Base-by-base conservation (phyloP, 2,797 vertebrate species). In the Chelidonichthys spinosus region DNA sequence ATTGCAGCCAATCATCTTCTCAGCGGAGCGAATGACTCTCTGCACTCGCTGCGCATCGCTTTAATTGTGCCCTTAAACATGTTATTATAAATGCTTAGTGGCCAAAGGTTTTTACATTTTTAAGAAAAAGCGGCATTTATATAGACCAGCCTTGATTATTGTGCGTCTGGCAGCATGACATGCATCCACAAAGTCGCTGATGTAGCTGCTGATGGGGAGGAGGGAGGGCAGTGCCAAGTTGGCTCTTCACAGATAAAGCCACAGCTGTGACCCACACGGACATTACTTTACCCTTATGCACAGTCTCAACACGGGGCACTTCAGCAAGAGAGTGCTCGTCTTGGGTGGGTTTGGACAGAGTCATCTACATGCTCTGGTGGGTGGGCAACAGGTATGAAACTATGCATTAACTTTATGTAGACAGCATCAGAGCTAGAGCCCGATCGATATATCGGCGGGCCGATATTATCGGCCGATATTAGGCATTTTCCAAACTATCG, bases 251-350 rank as follows among this genome's bases (percentile, higher is more conserved):
- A 25, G 25, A 25, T 65, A 85, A 83, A 81, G 69, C 46, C 76
- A 84, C 82, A 89, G 85, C 87, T 89, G 88, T 81, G 79, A 55
- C 68, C 67, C 80, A 74, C 44, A 72, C 78, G 81, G 64, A 71
- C 72, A 79, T 74, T 63, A 76, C 62, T 81, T 76, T 39, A 83
- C 76, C 74, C 49, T 59, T 54, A 62, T 68, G 54, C 55, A 79
- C 72, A 73, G 65, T 58, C 49, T 80, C 65, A 53, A 76, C 79
- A 63, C 36, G 63, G 25, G 40, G 11, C 63, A 74, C 83, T 84
- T 78, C 53, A 82, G 69, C 11, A 13, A 25, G 56, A 63, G 58
- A 42, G 36, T 36, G 69, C 9, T 58, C 63, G 50, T 63, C 64
- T 53, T 56, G 14, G 64, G 37, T 67, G 46, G 44, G 56, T 65